Evolutionary conservation across 2,888 invertebrate genomes (phyloP), one percentile per base, ranked within the genome.

Genomic region (Diploptera punctata): DNA sequence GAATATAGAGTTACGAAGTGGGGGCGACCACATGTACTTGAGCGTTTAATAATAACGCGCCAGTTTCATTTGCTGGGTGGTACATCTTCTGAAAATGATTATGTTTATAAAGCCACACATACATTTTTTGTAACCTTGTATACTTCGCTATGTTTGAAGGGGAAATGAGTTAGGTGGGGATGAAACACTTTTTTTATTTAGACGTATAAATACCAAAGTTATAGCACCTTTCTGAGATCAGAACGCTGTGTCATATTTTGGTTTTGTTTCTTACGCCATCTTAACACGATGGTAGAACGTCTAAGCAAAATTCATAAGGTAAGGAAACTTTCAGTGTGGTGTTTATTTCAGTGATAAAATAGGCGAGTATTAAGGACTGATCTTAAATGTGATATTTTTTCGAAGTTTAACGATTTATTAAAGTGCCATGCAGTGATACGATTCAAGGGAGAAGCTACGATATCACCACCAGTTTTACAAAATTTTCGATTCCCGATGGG

Each of bases 91-190:
- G 9, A 47, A 47, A 47, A 47, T 47, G 3, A 47, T 47, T n/a
- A n/a, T 10, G 3, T n/a, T 4, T n/a, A 4, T 47, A 47, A n/a
- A 7, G 3, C n/a, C 16, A n/a, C n/a, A n/a, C 3, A 3, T 47
- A n/a, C n/a, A 9, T 47, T 47, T 47, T 47, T 47, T 47, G 47
- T 47, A 47, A 47, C 47, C 47, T 47, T n/a, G 47, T n/a, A 47
- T 47, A 47, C 10, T 47, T 47, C 18, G 47, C n/a, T n/a, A n/a
- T 7, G 47, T n/a, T 47, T 10, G 18, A n/a, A 13, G 47, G 47
- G 47, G 47, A n/a, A 47, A 10, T 13, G 9, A 13, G 9, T 10
- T 13, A 13, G 47, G 47, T 47, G 47, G 47, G 47, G 47, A n/a
- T 47, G 47, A n/a, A 4, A 47, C n/a, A 47, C n/a, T 13, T 47